Conservation (phyloP, 2,113 vertebrate species). For the Leucosticte australis region DNA sequence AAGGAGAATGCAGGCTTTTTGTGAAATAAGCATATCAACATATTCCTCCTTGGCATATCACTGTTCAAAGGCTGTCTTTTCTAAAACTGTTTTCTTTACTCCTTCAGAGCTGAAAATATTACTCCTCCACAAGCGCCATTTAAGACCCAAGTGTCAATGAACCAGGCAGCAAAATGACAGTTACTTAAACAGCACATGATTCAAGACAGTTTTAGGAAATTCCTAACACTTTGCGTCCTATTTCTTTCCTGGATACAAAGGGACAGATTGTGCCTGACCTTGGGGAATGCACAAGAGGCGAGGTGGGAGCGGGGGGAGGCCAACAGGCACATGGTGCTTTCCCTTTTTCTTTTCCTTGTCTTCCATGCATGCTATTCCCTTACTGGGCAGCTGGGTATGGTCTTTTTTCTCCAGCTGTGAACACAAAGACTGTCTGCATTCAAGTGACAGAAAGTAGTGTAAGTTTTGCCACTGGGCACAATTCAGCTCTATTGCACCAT, state of each 20-base stretch:
- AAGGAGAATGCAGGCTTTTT: slow-evolving; percentile 54
- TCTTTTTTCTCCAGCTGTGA: neutral
- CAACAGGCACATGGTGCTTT: neutral
- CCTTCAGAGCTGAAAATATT: slow-evolving; percentile 71
- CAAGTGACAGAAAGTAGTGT: neutral
- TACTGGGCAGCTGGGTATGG: neutral
- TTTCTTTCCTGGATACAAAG: slow-evolving; percentile 59
- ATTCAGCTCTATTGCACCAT: neutral
- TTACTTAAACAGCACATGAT: slow-evolving; percentile 75
- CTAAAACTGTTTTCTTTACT: slow-evolving; percentile 72
- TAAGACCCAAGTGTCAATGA: slow-evolving; percentile 75
- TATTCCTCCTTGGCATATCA: slow-evolving; percentile 48
- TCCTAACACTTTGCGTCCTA: slow-evolving; percentile 57
- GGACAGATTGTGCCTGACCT: slow-evolving; percentile 56
- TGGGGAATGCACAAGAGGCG: neutral
- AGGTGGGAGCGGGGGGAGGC: neutral
- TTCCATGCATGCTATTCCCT: neutral
- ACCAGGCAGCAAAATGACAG: slow-evolving; percentile 70
- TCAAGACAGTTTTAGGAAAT: slow-evolving; percentile 72
- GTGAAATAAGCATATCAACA: slow-evolving; percentile 62
- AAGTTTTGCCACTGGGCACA: neutral
- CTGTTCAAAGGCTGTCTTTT: slow-evolving; percentile 53
- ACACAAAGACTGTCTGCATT: neutral
- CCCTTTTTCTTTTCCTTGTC: neutral
- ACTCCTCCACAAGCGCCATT: slow-evolving; percentile 66